Evolutionary conservation across 2,888 invertebrate genomes (phyloP), one percentile per base, ranked within the genome.

Genomic region (Anthophora plumipes): DNA sequence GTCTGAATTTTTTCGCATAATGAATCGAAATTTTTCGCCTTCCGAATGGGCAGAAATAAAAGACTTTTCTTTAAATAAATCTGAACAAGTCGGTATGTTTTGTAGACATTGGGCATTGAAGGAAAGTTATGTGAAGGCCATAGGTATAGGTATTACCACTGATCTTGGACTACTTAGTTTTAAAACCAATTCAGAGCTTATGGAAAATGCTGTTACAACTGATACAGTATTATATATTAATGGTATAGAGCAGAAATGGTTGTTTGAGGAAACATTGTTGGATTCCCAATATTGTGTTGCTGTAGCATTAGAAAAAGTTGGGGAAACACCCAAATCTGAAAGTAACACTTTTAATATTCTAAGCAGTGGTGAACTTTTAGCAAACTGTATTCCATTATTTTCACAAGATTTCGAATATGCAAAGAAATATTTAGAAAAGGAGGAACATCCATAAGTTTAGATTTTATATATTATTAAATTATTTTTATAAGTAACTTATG

Each of bases 101-200:
- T 98, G 97, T 93, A 95, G 99, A 80, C 95, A 97, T 90, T 99
- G 99, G 99, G 97, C 98, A 89, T 94, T 99, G 64, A 99, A 99
- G 93, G 99, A 99, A 93, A 97, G 98, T 91, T 98, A 98, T 92
- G 97, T 98, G 0, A 99, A 99, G 94, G 98, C 98, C 83, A 94
- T 96, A 71, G 98, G 99, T 25, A 94, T 96, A 37, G 99, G 99
- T 43, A 96, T 99, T 70, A 96, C 96, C 0, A 94, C 97, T 82
- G 96, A 97, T 89, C 94, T 99, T 59, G 94, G 95, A 85, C 95
- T 96, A 85, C 95, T 99, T 54, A 96, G 96, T 93, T 99, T 99
- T 93, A 94, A 95, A 76, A 95, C 96, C 0, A 94, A 94, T 46
- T 91, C 92, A 0, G 69, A 87, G n/a, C 83, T 94, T 3, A 67